These are phyloP conservation scores for Xenopus petersii DNA, from an alignment of 2,797 vertebrate species.

Conservation along the genomic window DNA sequence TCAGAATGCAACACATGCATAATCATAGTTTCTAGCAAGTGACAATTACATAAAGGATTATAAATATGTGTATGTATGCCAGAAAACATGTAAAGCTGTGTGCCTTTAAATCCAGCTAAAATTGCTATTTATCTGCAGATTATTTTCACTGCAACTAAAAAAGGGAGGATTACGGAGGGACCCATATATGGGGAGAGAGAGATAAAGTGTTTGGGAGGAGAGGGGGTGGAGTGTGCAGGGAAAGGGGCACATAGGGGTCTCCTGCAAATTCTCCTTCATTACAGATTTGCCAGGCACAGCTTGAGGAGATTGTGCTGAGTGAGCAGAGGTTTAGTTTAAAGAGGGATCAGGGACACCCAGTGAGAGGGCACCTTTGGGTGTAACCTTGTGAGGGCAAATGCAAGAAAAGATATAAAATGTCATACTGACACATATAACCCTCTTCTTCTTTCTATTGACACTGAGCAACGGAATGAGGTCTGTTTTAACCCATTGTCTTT, in stretches of 20 bases:
- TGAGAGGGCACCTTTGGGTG: neutral
- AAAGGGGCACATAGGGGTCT: conserved; percentile 8
- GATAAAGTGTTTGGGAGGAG: conserved; percentile 8
- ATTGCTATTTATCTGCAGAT: conserved; percentile 4
- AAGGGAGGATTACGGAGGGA: conserved; percentile 18
- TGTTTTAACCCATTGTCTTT: too few relatives aligned
- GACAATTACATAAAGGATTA: too few relatives aligned
- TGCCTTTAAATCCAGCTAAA: too few relatives aligned
- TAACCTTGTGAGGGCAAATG: too few relatives aligned
- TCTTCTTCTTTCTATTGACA: too few relatives aligned
- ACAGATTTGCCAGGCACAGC: neutral
- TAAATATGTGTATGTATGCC: too few relatives aligned
- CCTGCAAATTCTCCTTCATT: neutral
- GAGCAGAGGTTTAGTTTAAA: conserved; percentile 47
- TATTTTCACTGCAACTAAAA: conserved; percentile 21
- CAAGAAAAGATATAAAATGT: too few relatives aligned
- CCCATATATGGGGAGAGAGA: conserved; percentile 24
- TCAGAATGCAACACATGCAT: too few relatives aligned
- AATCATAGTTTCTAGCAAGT: too few relatives aligned
- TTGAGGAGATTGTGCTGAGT: neutral
- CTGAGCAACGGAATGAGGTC: too few relatives aligned
- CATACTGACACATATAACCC: too few relatives aligned
- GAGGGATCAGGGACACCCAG: conserved; percentile 3
- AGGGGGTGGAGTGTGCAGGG: neutral
- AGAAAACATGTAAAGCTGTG: too few relatives aligned